Evolutionary conservation across 2,888 invertebrate species (phyloP), one percentile per base, ranked within the genome.

Genomic region (Ganaspis brasiliensis): DNA sequence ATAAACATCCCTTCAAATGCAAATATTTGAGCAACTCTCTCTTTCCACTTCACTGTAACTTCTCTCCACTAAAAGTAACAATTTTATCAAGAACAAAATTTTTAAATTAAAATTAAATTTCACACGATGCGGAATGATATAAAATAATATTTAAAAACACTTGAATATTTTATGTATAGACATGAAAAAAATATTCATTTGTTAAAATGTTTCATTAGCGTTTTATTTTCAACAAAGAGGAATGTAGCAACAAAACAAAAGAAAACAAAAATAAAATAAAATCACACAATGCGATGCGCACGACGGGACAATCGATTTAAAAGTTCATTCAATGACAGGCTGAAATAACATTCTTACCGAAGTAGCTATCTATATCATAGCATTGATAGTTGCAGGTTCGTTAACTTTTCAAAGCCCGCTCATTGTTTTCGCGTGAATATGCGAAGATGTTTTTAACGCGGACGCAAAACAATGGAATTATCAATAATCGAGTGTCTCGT

Each of bases 401-500:
- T 67, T 67, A 67, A 67, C 67, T 67, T 67, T 67, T 67, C 45
- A 67, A 24, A 67, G 16, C 40, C 19, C 67, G 24, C 24, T 67
- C 67, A 67, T 67, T 67, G 67, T 67, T 67, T 67, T 67, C 67
- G 40, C 24, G 24, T 67, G 67, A 45, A 67, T 67, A 45, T 67
- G 67, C 19, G 61, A 63, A 63, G 61, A 63, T 61, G 61, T 67
- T 67, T 67, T 67, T 67, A 67, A 67, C 45, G 67, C 67, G 45
- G 67, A 67, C 45, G 67, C 24, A 67, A 67, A 67, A 67, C 67
- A 67, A 67, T 67, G 45, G 67, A 67, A 67, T 67, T 67, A 67
- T 67, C 67, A 67, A 67, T 67, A 67, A 67, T 67, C 67, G 21
- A 67, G 67, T 67, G 67, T 67, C 67, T 45, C 45, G 67, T 45